Conservation (phyloP, 2,888 invertebrate genomes). For the Morpho helenor region DNA sequence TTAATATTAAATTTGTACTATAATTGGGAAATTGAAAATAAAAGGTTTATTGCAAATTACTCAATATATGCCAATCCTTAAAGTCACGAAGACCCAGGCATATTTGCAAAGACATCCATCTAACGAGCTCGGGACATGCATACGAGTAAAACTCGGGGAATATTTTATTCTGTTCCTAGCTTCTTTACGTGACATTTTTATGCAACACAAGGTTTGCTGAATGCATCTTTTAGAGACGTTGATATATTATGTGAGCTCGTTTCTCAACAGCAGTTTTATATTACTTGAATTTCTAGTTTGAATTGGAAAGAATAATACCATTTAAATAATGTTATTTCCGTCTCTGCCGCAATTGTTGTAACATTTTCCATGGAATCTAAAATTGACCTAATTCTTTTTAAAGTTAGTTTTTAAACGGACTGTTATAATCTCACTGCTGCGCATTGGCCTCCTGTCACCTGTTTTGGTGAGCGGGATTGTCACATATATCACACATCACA, state of each 20-base stretch:
- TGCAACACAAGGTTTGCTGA: constrained; percentile 13
- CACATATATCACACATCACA: too few species aligned
- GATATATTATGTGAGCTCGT: constrained; percentile 8
- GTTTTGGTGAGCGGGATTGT: too few species aligned
- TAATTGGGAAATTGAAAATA: too few species aligned
- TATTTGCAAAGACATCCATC: constrained; percentile 23
- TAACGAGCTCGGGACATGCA: constrained; percentile 23
- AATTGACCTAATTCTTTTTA: too few species aligned
- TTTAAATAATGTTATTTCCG: too few species aligned
- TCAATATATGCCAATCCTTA: constrained; percentile 8
- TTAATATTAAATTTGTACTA: too few species aligned
- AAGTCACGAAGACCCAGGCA: constrained; percentile 11
- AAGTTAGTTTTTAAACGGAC: too few species aligned
- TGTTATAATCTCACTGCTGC: too few species aligned
- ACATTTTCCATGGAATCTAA: too few species aligned
- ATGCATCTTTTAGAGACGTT: constrained; percentile 13
- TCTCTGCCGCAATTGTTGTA: too few species aligned
- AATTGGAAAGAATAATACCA: too few species aligned
- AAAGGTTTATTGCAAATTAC: constrained; percentile 1
- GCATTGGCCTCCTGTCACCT: too few species aligned
- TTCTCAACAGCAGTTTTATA: constrained; percentile 5
- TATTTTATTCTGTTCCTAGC: constrained; percentile 16
- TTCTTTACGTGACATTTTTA: constrained; percentile 14
- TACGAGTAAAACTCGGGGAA: constrained; percentile 5
- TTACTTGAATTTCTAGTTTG: not conserved